Base-by-base conservation (phyloP, 1,140 invertebrate species). In the Caerostris darwini region DNA sequence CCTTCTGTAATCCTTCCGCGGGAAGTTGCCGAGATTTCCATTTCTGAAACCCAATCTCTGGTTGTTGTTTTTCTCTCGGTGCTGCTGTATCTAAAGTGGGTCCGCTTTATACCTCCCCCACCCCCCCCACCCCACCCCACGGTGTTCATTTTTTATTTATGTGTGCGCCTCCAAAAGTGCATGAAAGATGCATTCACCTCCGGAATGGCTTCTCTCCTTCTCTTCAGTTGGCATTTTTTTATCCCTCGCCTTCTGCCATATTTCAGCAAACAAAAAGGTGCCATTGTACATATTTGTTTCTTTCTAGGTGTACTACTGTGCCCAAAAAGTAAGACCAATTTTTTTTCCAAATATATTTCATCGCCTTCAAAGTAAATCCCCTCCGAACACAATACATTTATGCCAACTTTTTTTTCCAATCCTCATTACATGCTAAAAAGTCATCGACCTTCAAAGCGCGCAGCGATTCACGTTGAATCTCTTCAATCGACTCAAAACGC, bases 181-280 rank as follows among this genome's bases (percentile, higher is more conserved):
- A 83, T 83, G 56, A 58, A 83, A 83, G 82, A 57, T 57, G 81
- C 81, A 83, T 83, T 56, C 14, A n/a, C 53, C 53, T 14, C 8
- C 61, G 7, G 57, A 58, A 77, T 34, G 69, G 71, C 19, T 8
- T 5, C 12, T 7, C 71, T 50, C 50, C 50, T 71, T 34, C 19
- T 8, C 34, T 8, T 77, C 34, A 34, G 34, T 34, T 34, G 34
- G 34, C 34, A 34, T 34, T 34, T 34, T 34, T 34, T 34, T 34
- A 1, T 34, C n/a, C n/a, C 34, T 34, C 34, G 34, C 34, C 34
- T 34, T 34, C 34, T 34, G 34, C 34, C 34, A 34, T 34, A 34
- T 34, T 34, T 34, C 19, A 34, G 19, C 34, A 8, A 7, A 34
- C 17, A 19, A 34, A 19, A n/a, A 8, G 61, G 59, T 57, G 61